Conservation (phyloP, 2,888 invertebrate genomes). For the Pollenia griseotomentosa region DNA sequence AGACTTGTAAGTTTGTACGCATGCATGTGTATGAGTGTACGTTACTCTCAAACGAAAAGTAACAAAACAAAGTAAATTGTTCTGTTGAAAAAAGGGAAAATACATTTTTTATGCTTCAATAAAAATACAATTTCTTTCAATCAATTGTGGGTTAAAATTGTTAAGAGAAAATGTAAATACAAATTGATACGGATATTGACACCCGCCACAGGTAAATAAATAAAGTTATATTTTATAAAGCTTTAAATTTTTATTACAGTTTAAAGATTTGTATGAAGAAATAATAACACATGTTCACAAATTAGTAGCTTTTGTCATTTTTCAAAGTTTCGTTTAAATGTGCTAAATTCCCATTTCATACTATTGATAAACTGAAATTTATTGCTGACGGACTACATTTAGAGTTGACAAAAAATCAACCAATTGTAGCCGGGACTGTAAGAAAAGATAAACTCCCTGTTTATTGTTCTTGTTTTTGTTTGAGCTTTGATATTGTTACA, state of each 20-base stretch:
- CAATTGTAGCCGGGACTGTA: too few species aligned
- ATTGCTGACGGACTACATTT: too few species aligned
- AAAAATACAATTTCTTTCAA: constrained; percentile 75
- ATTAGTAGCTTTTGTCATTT: too few species aligned
- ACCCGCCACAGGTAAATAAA: neutral
- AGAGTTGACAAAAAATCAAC: too few species aligned
- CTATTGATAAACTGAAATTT: too few species aligned
- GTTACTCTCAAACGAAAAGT: neutral
- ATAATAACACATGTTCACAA: neutral
- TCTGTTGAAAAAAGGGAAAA: constrained; percentile 24
- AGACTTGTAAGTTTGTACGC: neutral
- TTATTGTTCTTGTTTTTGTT: too few species aligned
- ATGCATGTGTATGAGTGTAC: neutral
- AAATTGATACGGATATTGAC: constrained; percentile 8
- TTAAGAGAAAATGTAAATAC: constrained; percentile 42
- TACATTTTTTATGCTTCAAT: constrained; percentile 74
- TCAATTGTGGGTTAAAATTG: constrained; percentile 70
- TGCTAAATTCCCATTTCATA: too few species aligned
- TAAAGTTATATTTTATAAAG: neutral
- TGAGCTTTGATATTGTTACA: too few species aligned
- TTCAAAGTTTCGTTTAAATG: too few species aligned
- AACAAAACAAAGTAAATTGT: constrained; percentile 36
- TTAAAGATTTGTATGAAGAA: constrained; percentile 27
- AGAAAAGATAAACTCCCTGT: too few species aligned
- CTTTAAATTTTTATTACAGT: constrained; percentile 52